phyloP scores from a whole-genome alignment of 1,140 invertebrate species.

The Cecropterus lyciades region DNA sequence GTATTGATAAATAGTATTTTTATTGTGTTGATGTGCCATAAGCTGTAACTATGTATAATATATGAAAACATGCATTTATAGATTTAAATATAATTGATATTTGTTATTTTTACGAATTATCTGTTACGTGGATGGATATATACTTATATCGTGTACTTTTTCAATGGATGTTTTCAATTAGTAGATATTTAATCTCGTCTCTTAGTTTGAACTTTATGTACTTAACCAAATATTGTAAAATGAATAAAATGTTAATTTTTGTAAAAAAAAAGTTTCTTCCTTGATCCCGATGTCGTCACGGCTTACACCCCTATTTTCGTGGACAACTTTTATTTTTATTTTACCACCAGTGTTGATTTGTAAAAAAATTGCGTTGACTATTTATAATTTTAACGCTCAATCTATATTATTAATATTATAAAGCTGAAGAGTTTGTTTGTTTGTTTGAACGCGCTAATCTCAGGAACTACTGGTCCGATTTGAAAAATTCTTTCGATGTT shows the following conservation, averaged over 20 bases:
- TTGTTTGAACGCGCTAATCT: too few species aligned
- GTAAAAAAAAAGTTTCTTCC: neutral
- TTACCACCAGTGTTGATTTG: too few species aligned
- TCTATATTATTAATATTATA: too few species aligned
- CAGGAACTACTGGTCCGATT: too few species aligned
- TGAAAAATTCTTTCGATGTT: too few species aligned
- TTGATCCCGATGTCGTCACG: too few species aligned
- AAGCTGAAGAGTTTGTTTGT: too few species aligned
- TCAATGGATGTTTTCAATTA: slow-evolving; percentile 5
- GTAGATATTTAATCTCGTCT: slow-evolving; percentile 23
- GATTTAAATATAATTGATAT: neutral
- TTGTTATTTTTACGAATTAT: neutral
- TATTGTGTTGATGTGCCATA: slow-evolving; percentile 45
- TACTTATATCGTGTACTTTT: slow-evolving; percentile 3
- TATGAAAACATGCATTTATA: slow-evolving; percentile 27
- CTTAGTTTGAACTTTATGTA: slow-evolving; percentile 28
- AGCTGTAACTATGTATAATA: slow-evolving; percentile 19
- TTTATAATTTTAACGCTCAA: too few species aligned
- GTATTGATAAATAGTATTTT: slow-evolving; percentile 42
- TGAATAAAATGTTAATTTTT: slow-evolving; percentile 38
- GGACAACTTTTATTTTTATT: too few species aligned
- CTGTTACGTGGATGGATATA: neutral
- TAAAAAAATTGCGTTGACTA: too few species aligned
- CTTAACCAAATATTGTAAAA: slow-evolving; percentile 34
- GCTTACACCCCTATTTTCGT: too few species aligned